Evolutionary conservation across 2,888 invertebrate species (phyloP).

Genomic region (Euzetes globulus): DNA sequence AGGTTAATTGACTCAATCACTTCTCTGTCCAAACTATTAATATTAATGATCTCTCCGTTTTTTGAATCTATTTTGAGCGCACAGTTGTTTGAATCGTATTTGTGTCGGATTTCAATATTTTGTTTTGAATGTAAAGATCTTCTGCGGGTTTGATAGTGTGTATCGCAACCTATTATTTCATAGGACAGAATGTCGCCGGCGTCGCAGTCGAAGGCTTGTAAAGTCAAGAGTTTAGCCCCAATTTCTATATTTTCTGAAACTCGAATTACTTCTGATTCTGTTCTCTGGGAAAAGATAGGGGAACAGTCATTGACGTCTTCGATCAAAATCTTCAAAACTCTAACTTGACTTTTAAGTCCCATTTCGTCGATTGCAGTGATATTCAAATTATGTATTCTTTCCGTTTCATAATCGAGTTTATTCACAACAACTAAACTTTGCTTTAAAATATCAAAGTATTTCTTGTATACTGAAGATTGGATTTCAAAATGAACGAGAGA

Average conservation of each 20-base stretch:
- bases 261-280: conserved; percentile 30
- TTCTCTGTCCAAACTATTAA: conserved; percentile 40
- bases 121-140: background rate
- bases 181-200: conserved; percentile 31
- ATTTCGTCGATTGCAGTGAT: conserved; percentile 87
- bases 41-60: conserved; percentile 45
- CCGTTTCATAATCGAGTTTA: conserved; percentile 80
- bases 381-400: conserved; percentile 70
- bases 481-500: conserved; percentile 56
- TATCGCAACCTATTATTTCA: conserved; percentile 31
- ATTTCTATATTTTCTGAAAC: conserved; percentile 30
- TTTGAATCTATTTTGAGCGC: conserved; percentile 45
- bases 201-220: conserved; percentile 28
- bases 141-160: conserved; percentile 29
- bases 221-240: conserved; percentile 28
- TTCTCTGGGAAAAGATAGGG: conserved; percentile 65
- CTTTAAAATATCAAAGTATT: conserved; percentile 47
- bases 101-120: conserved; percentile 13
- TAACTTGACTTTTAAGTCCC: conserved; percentile 56
- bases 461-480: conserved; percentile 66
- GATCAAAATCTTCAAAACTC: conserved; percentile 57
- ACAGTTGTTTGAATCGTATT: conserved; percentile 33
- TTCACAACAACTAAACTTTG: conserved; percentile 79
- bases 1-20: conserved; percentile 39
- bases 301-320: conserved; percentile 91